Evolutionary conservation across 1,140 invertebrate species (phyloP).

Genomic region (Caenorhabditis remanei): DNA sequence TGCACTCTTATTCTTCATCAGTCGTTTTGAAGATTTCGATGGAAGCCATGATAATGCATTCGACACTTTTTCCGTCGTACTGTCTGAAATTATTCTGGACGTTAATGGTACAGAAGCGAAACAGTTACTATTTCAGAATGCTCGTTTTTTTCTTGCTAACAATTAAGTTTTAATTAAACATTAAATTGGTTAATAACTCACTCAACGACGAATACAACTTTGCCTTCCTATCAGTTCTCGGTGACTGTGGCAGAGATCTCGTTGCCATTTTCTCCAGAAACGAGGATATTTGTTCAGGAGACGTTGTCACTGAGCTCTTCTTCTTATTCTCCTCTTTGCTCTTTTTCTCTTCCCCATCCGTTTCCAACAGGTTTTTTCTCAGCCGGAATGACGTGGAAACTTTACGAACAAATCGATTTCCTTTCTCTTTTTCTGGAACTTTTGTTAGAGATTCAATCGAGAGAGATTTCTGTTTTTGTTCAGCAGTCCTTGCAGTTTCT

Average conservation of each 20-base stretch:
- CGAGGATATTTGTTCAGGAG: constrained; percentile 16
- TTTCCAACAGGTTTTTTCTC: constrained; percentile 18
- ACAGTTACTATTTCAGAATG: too few species aligned
- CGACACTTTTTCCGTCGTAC: constrained; percentile 58
- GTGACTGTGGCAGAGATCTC: constrained; percentile 63
- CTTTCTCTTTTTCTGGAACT: background rate
- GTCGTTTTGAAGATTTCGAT: constrained; percentile 70
- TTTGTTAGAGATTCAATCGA: constrained; percentile 41
- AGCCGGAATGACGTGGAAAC: constrained; percentile 57
- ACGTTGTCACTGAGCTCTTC: background rate
- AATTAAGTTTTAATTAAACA: too few species aligned
- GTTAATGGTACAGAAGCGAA: too few species aligned
- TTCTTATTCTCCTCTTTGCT: constrained; percentile 35
- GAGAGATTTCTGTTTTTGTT: constrained; percentile 29
- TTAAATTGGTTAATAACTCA: background rate
- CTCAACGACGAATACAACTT: constrained; percentile 33
- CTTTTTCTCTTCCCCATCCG: background rate
- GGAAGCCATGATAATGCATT: constrained; percentile 73
- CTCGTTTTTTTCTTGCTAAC: too few species aligned
- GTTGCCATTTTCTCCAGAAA: constrained; percentile 54
- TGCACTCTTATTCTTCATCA: constrained; percentile 80
- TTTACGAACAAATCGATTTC: constrained; percentile 42
- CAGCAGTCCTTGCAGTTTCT: background rate
- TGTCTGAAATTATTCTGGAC: background rate
- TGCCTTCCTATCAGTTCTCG: constrained; percentile 55